Evolutionary conservation across 2,888 invertebrate species (phyloP), one percentile per base, ranked within the genome.

Genomic region (Drosophila neotestacea): DNA sequence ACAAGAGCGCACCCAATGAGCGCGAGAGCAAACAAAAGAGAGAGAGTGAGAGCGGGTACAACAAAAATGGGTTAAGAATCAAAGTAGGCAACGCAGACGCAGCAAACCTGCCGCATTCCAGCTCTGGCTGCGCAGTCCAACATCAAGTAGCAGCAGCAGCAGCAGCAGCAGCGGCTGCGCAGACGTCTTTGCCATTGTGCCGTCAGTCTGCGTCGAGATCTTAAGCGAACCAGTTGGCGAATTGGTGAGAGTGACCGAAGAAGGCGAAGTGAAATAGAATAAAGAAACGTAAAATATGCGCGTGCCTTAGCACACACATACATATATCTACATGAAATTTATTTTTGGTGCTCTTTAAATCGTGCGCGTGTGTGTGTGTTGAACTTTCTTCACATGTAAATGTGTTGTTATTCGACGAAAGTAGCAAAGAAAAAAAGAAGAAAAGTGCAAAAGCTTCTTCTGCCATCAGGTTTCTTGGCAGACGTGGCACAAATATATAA

Each of bases 21-120:
- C 50, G 39, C 39, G 27, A 36, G 11, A 42, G 16, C 39, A 13
- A 32, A 64, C 32, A 59, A 48, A 11, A 52, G 30, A 27, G 51
- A 61, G 50, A 38, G 39, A 55, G 70, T 44, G 39, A 13, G 42
- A 47, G 62, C 51, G 44, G 58, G 36, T 38, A 61, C 61, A 69
- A 62, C 56, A 69, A 58, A 85, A 83, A 85, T 89, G 69, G 88
- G 86, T 65, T 85, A 85, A 85, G 84, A 89, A 89, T 73, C 68
- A 70, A 72, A 60, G 64, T 67, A 67, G 66, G 42, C 41, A 50
- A 41, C 54, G 47, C 68, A 59, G 52, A 67, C 66, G 56, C 46
- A 72, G 58, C 65, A 76, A 74, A 73, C 68, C 67, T 52, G 82
- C 77, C 87, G 69, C 85, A 89, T 88, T 82, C 89, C 85, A 70